phyloP scores from a whole-genome alignment of 2,888 invertebrate genomes.

The Meta bourneti region DNA sequence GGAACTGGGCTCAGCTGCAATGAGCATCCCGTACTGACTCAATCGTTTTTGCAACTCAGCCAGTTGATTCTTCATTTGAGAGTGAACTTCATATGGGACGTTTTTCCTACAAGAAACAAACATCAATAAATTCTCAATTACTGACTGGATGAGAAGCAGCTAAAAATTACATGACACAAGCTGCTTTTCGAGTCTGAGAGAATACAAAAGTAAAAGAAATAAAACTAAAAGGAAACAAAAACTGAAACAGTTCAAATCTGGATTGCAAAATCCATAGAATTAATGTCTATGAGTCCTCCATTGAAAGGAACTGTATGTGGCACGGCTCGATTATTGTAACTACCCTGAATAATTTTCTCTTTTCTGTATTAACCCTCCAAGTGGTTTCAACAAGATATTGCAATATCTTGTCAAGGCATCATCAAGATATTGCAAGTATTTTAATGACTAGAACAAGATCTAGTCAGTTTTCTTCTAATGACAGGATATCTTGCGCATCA shows the following conservation, averaged over 20 bases:
- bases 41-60: constrained; percentile 49
- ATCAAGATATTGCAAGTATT: too few relatives aligned
- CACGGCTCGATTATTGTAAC: too few relatives aligned
- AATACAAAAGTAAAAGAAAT: not conserved
- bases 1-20: constrained; percentile 39
- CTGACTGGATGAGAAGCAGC: not conserved
- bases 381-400: too few relatives aligned
- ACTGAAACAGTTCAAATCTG: too few relatives aligned
- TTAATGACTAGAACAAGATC: too few relatives aligned
- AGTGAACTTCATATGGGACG: constrained; percentile 56
- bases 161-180: not conserved
- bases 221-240: not conserved
- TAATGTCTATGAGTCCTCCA: too few relatives aligned
- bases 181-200: not conserved
- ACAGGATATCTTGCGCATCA: not conserved
- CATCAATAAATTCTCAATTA: not conserved
- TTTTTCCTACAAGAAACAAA: constrained; percentile 47
- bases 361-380: not conserved
- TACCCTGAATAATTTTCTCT: too few relatives aligned
- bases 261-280: too few relatives aligned
- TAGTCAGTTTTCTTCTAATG: too few relatives aligned
- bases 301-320: too few relatives aligned
- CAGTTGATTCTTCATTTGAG: constrained; percentile 54
- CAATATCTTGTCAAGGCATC: too few relatives aligned
- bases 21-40: constrained; percentile 39